phyloP scores from a whole-genome alignment of 2,888 invertebrate species.

The Sepiola atlantica region DNA sequence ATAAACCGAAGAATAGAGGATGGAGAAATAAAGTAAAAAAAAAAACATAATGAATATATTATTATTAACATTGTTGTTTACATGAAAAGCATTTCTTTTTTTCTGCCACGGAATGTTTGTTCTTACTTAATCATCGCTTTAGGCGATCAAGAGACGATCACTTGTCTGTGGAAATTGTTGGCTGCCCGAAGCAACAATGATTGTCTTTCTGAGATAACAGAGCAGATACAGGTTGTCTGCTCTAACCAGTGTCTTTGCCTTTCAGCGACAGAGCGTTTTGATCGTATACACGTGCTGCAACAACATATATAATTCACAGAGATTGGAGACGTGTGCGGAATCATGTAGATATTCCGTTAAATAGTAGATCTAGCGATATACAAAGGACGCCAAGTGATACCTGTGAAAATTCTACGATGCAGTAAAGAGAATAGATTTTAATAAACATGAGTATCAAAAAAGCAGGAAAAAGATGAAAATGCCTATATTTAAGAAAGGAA shows the following conservation, averaged over 20 bases:
- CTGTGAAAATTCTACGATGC: too few species aligned
- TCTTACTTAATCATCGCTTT: neutral
- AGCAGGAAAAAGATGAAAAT: too few species aligned
- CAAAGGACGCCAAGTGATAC: too few species aligned
- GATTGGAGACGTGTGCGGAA: too few species aligned
- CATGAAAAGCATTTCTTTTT: neutral
- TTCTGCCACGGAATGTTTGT: neutral
- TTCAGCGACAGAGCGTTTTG: neutral
- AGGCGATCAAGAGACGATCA: neutral
- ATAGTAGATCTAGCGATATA: too few species aligned
- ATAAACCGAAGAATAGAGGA: too few species aligned
- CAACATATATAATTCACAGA: too few species aligned
- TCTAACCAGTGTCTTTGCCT: neutral
- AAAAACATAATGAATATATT: neutral
- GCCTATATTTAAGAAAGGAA: too few species aligned
- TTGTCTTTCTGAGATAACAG: neutral
- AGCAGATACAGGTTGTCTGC: slow-evolving; percentile 32
- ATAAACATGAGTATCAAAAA: too few species aligned
- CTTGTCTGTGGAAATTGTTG: neutral
- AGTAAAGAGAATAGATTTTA: too few species aligned
- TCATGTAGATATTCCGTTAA: too few species aligned
- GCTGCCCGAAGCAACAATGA: neutral
- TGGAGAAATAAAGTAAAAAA: too few species aligned
- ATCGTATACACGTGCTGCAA: neutral
- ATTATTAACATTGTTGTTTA: slow-evolving; percentile 19